These are phyloP conservation scores for Dolichoris vasculosae DNA, from an alignment of 1,140 invertebrate genomes.

Conservation along the genomic window DNA sequence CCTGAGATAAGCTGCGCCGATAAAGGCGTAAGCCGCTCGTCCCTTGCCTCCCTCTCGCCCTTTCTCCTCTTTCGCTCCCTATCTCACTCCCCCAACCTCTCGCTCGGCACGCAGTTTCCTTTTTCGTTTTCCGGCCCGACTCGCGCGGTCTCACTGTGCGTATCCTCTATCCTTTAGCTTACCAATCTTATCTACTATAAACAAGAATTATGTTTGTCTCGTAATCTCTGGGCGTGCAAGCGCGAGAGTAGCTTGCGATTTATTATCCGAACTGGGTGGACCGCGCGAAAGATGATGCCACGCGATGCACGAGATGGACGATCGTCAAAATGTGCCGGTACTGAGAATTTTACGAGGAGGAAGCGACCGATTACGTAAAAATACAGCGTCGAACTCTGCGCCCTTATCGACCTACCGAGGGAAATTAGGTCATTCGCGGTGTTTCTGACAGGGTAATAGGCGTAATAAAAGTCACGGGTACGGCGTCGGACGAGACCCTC, in stretches of 20 bases:
- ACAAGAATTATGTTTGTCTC: conserved; percentile 72
- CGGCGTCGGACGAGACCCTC: background rate
- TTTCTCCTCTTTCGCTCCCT: background rate
- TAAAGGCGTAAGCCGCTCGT: conserved; percentile 67
- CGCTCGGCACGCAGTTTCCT: background rate
- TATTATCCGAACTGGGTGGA: conserved; percentile 65
- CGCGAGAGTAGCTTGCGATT: conserved; percentile 60
- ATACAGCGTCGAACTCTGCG: background rate
- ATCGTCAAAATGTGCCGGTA: conserved; percentile 46
- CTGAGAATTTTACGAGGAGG: background rate
- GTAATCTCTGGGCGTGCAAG: conserved; percentile 63
- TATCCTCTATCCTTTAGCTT: conserved; percentile 5
- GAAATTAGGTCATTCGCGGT: background rate
- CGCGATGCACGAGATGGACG: background rate
- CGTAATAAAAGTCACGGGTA: background rate
- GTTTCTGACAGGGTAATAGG: background rate
- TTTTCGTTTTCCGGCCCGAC: conserved; percentile 27
- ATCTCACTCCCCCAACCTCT: background rate
- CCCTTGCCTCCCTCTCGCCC: conserved; percentile 46
- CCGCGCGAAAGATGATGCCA: conserved; percentile 49
- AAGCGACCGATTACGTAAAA: conserved; percentile 30
- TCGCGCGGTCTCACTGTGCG: background rate
- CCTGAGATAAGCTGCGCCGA: conserved; percentile 70
- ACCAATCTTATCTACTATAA: conserved; percentile 73
- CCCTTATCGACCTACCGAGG: background rate